Evolutionary conservation across 1,140 invertebrate genomes (phyloP), one percentile per base, ranked within the genome.

Genomic region (Galleria mellonella): DNA sequence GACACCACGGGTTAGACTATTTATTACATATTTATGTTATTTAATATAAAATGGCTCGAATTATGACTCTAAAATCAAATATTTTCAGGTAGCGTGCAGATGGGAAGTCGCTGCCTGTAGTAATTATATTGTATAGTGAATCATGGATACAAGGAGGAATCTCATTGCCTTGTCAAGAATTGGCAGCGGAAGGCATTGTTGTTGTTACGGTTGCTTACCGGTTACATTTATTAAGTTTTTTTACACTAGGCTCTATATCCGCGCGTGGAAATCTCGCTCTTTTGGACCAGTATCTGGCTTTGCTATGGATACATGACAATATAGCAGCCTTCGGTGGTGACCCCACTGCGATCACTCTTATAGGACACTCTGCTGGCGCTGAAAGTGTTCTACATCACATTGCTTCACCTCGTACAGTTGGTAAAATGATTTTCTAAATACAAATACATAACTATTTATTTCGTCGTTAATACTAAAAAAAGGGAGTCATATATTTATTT

Each of bases 281-380:
- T 8, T 76, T 92, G 40, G 94, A 95, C 71, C 92, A 94, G 49
- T 90, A 91, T 47, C 66, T 92, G 42, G 92, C 92, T 0, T 60
- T 96, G 9, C 57, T 90, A 10, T 96, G 94, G 93, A 79, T 94
- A 1, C 78, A 89, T 38, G 87, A 90, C 42, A 93, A 95, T 72
- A 92, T 94, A 31, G 76, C 76, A 10, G 78, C 87, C 10, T 94
- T 95, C 62, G 93, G 93, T 1, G 94, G 93, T 4, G 91, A 94
- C 79, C 86, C 89, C 0, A 76, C 88, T 9, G 81, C 88, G 27
- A 85, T 95, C 0, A 94, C 94, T 0, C 64, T 95, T 1, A 83
- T 93, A 40, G 93, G 94, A 1, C 90, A 94, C 72, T 89, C 88
- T 0, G 87, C 90, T 4, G 91, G 91, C 0, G 90, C 90, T 12